Evolutionary conservation across 2,888 invertebrate genomes (phyloP).

Genomic region (Andrena chrysosceles): DNA sequence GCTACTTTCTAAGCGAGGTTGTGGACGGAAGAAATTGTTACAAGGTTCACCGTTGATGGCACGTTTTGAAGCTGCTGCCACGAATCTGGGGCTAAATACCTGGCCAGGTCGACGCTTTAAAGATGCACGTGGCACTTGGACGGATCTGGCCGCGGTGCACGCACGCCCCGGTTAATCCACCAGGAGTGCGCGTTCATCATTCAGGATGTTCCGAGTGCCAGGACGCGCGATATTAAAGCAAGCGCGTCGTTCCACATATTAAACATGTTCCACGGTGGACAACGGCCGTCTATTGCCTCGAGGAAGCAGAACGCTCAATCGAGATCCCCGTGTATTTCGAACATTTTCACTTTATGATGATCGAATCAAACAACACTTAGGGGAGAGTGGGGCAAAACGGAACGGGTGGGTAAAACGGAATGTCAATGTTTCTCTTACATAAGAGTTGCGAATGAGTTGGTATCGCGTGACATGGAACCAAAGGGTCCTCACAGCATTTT

Average conservation of each 20-base stretch:
- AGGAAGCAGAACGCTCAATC: background rate
- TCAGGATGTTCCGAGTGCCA: slow-evolving; percentile 21
- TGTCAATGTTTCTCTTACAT: no score
- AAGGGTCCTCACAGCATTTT: no score
- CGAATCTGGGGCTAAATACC: slow-evolving; percentile 1
- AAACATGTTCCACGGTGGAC: slow-evolving; percentile 28
- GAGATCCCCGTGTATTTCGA: background rate
- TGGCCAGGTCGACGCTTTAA: slow-evolving; percentile 33
- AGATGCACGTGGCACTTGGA: slow-evolving; percentile 32
- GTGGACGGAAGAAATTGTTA: slow-evolving; percentile 31
- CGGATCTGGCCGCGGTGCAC: background rate
- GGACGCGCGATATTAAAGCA: slow-evolving; percentile 35
- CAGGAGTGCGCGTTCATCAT: slow-evolving; percentile 25
- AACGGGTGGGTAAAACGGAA: no score
- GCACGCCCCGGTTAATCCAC: slow-evolving; percentile 21
- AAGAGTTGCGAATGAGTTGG: no score
- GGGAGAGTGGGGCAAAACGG: no score
- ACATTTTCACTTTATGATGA: background rate
- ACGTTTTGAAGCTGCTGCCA: background rate
- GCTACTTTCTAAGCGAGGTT: slow-evolving; percentile 11
- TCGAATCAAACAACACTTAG: background rate
- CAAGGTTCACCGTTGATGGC: slow-evolving; percentile 24
- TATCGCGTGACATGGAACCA: no score
- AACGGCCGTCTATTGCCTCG: background rate
- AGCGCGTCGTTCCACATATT: slow-evolving; percentile 45